Percentiles rank a stretch among this genome's conserved stretches.
Conservation (phyloP, 2,113 vertebrate species). For the Sander lucioperca region DNA sequence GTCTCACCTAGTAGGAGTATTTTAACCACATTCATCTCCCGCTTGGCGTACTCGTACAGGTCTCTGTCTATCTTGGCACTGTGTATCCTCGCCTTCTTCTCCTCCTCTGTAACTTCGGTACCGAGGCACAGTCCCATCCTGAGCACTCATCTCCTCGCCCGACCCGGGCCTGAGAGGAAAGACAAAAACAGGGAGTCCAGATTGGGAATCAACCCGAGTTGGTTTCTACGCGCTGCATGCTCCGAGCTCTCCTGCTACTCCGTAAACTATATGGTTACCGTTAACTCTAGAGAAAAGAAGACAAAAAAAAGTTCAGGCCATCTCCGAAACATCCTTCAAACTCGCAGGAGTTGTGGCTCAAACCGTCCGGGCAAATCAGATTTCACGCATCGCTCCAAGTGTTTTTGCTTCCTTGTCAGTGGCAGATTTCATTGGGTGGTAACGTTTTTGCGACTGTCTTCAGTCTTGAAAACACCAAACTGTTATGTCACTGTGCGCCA, state of each 20-base stretch:
- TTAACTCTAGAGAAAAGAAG: background rate
- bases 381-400: conserved; percentile 18
- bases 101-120: conserved; percentile 81
- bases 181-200: conserved; percentile 23
- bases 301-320: conserved; percentile 28
- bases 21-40: conserved; percentile 85
- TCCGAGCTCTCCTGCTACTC: background rate
- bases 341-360: background rate
- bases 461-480: conserved; percentile 8
- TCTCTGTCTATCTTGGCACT: conserved; percentile 82
- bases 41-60: conserved; percentile 81
- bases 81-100: conserved; percentile 80
- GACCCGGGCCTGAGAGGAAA: conserved; percentile 14
- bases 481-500: background rate
- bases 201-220: conserved; percentile 7
- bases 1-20: conserved; percentile 85
- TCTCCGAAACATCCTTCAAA: conserved; percentile 19
- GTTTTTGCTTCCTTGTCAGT: background rate
- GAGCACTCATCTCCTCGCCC: conserved; percentile 71
- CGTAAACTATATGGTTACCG: background rate
- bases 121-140: conserved; percentile 86
- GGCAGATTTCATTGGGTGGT: background rate
- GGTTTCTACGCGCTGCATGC: conserved; percentile 25
- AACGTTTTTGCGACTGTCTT: background rate
- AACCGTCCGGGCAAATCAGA: background rate